Percentiles rank a stretch among this genome's conserved stretches.
Evolutionary conservation across 2,797 vertebrate species (phyloP).

Genomic region (Champsocephalus gunnari): DNA sequence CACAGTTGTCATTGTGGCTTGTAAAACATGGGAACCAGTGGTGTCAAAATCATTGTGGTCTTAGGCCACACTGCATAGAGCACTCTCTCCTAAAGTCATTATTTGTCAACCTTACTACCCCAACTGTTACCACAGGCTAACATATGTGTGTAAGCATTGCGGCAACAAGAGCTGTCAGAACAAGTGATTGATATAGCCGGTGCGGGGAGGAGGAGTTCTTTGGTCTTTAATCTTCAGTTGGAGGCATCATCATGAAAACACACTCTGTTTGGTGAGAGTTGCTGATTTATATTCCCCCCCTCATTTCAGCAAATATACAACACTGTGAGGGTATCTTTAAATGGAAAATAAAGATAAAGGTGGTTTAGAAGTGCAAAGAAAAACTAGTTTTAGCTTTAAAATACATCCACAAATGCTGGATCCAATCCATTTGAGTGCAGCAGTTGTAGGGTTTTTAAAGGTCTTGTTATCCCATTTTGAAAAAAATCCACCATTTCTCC

Average conservation of each 20-base stretch:
- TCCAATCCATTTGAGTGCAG: conserved; percentile 20
- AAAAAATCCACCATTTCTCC: neutral
- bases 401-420: conserved; percentile 11
- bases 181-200: conserved; percentile 59
- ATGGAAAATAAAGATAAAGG: conserved; percentile 28
- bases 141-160: conserved; percentile 57
- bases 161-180: conserved; percentile 59
- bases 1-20: conserved; percentile 75
- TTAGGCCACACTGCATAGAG: conserved; percentile 48
- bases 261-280: conserved; percentile 53
- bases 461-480: conserved; percentile 10
- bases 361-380: neutral
- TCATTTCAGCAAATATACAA: conserved; percentile 33
- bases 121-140: conserved; percentile 63
- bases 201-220: conserved; percentile 43
- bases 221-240: conserved; percentile 56
- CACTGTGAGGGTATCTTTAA: conserved; percentile 16
- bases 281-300: conserved; percentile 45
- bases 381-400: conserved; percentile 21
- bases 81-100: conserved; percentile 56
- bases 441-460: conserved; percentile 19
- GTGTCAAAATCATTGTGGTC: conserved; percentile 71
- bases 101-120: conserved; percentile 69
- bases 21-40: conserved; percentile 62
- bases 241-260: conserved; percentile 41